Evolutionary conservation across 2,113 vertebrate species (phyloP), one percentile per base, ranked within the genome.

Genomic region (Ciconia stormi): DNA sequence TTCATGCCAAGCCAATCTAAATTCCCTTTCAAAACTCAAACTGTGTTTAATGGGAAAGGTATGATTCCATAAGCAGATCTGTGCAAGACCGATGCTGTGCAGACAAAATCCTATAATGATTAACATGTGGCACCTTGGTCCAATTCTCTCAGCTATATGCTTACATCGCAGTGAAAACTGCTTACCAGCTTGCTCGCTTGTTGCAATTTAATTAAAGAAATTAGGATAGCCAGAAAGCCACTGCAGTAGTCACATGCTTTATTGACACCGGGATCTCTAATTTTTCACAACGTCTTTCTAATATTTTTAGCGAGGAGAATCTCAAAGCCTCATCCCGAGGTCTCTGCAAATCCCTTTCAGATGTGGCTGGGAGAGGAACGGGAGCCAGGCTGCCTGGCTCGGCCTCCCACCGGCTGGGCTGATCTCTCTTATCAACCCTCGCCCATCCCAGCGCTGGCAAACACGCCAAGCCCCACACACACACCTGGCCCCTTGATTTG

Each of bases 61-160:
- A 97, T 96, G 96, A 95, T 91, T 97, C 91, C 93, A 90, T 94
- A 96, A 97, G 76, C 72, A 92, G 91, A 88, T 94, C 84, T 82
- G 76, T 88, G 87, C 70, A 93, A 95, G 93, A 82, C 91, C 94
- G 95, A 95, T 96, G 91, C 55, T 97, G 78, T 74, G 78, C 95
- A 96, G 95, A 80, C 91, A 94, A 96, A 94, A 85, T 44, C 78
- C 82, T 42, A 1, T 97, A 97, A 97, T 94, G 89, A 96, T 85
- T 96, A 97, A 96, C 97, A 96, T 17, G 89, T 94, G 95, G 62
- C 87, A 93, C 73, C 81, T 91, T 44, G 58, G 70, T 85, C 78
- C 55, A 50, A 53, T 87, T 85, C 93, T 21, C 66, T 87, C 52
- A 88, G 93, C 70, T 94, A 62, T 89, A 89, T 10, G 2, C 40